A percentile compares a stretch with the other conserved stretches of the same genome.
These are phyloP conservation scores for Enteromius afrohamiltoni DNA, from an alignment of 2,797 vertebrate genomes.

Conservation along the genomic window DNA sequence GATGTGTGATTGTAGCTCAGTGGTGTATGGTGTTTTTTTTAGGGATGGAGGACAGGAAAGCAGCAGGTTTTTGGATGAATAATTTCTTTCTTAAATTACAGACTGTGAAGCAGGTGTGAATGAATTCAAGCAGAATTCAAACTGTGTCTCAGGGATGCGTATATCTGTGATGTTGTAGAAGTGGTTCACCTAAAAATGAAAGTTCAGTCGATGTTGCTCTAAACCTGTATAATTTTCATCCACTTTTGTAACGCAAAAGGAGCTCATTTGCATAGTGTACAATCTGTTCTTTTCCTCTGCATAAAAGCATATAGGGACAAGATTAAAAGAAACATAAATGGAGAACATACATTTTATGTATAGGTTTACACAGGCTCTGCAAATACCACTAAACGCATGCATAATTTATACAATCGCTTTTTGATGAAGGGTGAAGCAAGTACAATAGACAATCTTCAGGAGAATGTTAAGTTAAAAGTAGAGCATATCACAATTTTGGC, in stretches of 20 bases:
- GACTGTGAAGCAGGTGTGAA: background rate
- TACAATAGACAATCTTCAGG: background rate
- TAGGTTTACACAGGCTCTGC: background rate
- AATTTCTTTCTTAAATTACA: conserved; percentile 45
- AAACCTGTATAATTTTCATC: background rate
- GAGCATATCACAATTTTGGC: conserved; percentile 8
- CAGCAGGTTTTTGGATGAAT: conserved; percentile 35
- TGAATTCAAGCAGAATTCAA: conserved; percentile 41
- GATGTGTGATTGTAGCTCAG: conserved; percentile 3
- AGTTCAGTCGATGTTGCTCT: background rate
- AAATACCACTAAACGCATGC: background rate
- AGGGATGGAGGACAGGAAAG: background rate
- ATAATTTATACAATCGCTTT: conserved; percentile 6
- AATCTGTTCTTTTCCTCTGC: background rate
- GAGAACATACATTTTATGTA: background rate
- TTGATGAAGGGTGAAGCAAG: conserved; percentile 24
- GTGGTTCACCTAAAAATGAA: background rate
- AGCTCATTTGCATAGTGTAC: background rate
- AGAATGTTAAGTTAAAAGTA: conserved; percentile 12
- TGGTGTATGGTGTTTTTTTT: conserved; percentile 6
- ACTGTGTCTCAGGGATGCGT: conserved; percentile 24
- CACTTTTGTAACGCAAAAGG: background rate
- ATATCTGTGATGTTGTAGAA: conserved; percentile 22
- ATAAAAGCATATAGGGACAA: background rate
- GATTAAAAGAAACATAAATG: background rate